These are phyloP conservation scores for Silurus glanis DNA, from an alignment of 2,113 vertebrate species.

Conservation along the genomic window DNA sequence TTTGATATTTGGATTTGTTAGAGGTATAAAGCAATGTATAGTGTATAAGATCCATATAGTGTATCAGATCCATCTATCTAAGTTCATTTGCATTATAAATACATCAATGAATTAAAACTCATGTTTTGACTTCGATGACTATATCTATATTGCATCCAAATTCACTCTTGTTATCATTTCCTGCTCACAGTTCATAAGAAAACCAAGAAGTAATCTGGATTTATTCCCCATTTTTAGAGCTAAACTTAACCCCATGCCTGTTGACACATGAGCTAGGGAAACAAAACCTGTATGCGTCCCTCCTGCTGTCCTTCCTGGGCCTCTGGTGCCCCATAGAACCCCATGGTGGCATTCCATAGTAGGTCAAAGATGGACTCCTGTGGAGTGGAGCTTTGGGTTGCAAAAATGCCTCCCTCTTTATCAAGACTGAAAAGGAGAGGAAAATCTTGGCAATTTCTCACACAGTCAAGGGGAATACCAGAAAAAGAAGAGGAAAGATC, in stretches of 20 bases:
- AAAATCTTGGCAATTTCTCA: constrained; percentile 64
- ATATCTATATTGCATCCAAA: neutral
- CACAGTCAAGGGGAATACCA: constrained; percentile 56
- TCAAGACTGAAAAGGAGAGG: constrained; percentile 56
- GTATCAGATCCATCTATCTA: neutral
- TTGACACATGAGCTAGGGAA: constrained; percentile 48
- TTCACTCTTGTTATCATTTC: neutral
- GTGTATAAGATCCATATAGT: neutral
- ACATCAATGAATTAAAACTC: neutral
- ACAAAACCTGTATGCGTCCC: constrained; percentile 57
- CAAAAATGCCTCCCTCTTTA: constrained; percentile 66
- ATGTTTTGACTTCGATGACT: constrained; percentile 12
- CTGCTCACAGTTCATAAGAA: constrained; percentile 27
- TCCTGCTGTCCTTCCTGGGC: constrained; percentile 58
- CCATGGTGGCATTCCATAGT: constrained; percentile 67
- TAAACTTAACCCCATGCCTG: constrained; percentile 40
- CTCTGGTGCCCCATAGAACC: constrained; percentile 60
- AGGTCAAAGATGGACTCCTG: constrained; percentile 63
- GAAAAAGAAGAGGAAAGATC: constrained; percentile 62
- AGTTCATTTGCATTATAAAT: neutral
- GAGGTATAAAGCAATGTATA: constrained; percentile 6
- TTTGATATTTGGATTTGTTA: constrained; percentile 7
- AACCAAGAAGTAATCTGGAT: constrained; percentile 7
- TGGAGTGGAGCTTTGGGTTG: constrained; percentile 59
- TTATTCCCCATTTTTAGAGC: constrained; percentile 29